A percentile compares a stretch with the other conserved stretches of the same genome.
phyloP scores from a whole-genome alignment of 2,888 invertebrate species.

The Cremastinae sp. region DNA sequence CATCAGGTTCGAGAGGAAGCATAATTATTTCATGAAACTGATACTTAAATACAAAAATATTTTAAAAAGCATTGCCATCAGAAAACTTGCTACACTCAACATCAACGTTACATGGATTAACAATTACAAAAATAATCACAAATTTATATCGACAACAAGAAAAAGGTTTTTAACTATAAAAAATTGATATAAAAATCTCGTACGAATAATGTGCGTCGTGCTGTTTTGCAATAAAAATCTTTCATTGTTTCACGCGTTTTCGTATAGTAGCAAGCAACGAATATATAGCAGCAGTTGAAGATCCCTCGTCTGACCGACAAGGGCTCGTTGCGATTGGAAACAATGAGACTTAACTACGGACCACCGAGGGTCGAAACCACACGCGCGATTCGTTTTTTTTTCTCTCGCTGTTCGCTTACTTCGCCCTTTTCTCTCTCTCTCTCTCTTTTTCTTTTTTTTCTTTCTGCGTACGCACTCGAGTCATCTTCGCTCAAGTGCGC shows the following conservation, averaged over 20 bases:
- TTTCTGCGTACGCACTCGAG: constrained; percentile 71
- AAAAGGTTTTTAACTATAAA: no score
- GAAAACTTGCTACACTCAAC: no score
- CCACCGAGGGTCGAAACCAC: constrained; percentile 58
- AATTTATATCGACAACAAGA: no score
- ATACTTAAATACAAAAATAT: no score
- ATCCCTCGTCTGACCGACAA: constrained; percentile 38
- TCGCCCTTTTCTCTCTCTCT: constrained; percentile 8
- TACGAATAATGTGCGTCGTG: no score
- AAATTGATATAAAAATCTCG: no score
- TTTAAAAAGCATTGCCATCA: no score
- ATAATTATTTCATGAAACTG: no score
- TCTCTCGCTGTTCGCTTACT: not conserved
- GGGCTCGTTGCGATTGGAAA: constrained; percentile 69
- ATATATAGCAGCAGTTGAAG: constrained; percentile 45
- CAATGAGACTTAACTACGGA: constrained; percentile 75
- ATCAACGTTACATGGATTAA: no score
- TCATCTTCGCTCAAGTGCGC: constrained; percentile 75
- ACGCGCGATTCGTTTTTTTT: constrained; percentile 37
- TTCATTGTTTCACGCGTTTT: not conserved
- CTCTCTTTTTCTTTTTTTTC: not conserved
- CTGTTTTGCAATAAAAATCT: no score
- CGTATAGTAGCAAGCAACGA: constrained; percentile 23
- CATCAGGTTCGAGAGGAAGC: no score
- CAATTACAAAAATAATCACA: no score